phyloP scores from a whole-genome alignment of 2,888 invertebrate genomes.

The Fissipunctia ypsillon region DNA sequence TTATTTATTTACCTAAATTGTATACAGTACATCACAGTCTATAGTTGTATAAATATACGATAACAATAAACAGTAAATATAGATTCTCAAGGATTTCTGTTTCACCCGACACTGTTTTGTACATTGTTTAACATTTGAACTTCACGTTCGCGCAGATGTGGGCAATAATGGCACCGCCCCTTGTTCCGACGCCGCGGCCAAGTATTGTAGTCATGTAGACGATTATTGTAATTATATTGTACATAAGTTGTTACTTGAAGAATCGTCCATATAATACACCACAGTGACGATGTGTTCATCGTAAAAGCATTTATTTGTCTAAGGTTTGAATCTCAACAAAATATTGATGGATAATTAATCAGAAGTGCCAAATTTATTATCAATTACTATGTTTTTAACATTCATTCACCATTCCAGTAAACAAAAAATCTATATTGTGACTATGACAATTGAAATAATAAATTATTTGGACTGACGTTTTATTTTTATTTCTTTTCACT shows the following conservation, averaged over 20 bases:
- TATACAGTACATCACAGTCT: conserved; percentile 77
- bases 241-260: conserved; percentile 84
- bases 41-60: conserved; percentile 63
- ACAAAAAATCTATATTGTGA: conserved; percentile 78
- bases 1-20: conserved; percentile 70
- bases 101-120: conserved; percentile 56
- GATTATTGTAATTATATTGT: conserved; percentile 86
- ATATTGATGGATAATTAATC: conserved; percentile 74
- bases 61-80: conserved; percentile 45
- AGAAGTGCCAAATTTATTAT: conserved; percentile 85
- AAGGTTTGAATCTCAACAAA: conserved; percentile 85
- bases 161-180: not conserved
- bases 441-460: conserved; percentile 80
- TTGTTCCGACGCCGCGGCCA: conserved; percentile 20
- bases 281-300: conserved; percentile 71
- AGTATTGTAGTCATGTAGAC: conserved; percentile 71
- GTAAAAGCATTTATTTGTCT: conserved; percentile 84
- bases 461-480: conserved; percentile 88
- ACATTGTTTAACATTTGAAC: conserved; percentile 53
- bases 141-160: conserved; percentile 29
- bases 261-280: conserved; percentile 80
- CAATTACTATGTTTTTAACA: conserved; percentile 74
- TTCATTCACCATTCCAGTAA: conserved; percentile 86
- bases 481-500: conserved; percentile 60
- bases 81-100: conserved; percentile 54